Conservation (phyloP, 2,113 vertebrate species). For the Todiramphus saurophagus region DNA sequence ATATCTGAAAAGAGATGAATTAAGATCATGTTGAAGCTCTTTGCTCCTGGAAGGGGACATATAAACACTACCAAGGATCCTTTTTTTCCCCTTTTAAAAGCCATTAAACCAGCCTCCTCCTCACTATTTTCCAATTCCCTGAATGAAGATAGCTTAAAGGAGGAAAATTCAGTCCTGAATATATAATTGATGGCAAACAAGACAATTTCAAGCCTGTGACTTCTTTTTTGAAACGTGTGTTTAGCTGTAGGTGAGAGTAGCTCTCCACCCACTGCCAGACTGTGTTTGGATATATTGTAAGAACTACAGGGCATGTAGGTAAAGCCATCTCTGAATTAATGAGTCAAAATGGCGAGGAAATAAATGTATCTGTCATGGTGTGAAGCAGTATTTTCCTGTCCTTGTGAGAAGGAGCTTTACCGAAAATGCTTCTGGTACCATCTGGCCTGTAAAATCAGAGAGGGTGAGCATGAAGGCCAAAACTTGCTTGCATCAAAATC, state of each 20-base stretch:
- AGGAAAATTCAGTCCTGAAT: not conserved
- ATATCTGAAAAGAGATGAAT: not conserved
- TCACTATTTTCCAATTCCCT: not conserved
- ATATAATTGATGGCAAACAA: not conserved
- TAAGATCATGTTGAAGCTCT: not conserved
- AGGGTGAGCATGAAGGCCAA: not conserved
- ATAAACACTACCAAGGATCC: not conserved
- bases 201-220: not conserved
- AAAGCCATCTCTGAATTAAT: not conserved
- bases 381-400: not conserved
- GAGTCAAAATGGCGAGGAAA: not conserved
- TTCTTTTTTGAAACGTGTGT: not conserved
- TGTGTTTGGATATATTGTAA: not conserved
- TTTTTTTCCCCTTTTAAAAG: not conserved
- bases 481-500: not conserved
- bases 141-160: not conserved
- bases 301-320: not conserved
- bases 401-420: not conserved
- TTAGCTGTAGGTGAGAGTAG: not conserved
- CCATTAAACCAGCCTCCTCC: not conserved
- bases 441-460: not conserved
- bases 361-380: accelerated
- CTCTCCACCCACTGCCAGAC: not conserved
- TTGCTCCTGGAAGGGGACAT: not conserved
- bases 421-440: not conserved